Evolutionary conservation across 2,113 vertebrate species (phyloP), one percentile per base, ranked within the genome.

Genomic region (Callopanchax toddi): DNA sequence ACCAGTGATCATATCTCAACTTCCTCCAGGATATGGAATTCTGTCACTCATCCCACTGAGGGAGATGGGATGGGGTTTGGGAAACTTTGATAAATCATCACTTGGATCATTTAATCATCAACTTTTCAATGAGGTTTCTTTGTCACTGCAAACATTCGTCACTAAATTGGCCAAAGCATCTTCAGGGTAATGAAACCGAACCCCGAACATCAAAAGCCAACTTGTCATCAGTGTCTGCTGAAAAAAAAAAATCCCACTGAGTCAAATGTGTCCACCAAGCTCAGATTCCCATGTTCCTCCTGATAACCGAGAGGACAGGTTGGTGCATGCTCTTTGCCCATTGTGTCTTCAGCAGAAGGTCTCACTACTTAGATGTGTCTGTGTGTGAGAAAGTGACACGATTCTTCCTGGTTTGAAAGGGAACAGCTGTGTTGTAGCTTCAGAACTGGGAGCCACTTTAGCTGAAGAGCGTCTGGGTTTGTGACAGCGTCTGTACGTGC

Each of bases 401-500:
- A 9, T 55, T 55, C 49, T 22, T 37, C 15, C 29, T 8, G 29
- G 10, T 32, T 32, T 32, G 29, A 32, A 32, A 6, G 29, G 29
- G 6, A 32, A 32, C 29, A 32, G 29, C 29, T 32, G 29, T 32
- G 29, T 9, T 32, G 66, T 54, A 18, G 68, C 65, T 81, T 81
- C 67, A 64, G 45, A 76, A 42, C 53, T 70, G 59, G 76, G 62
- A 82, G 64, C 57, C 78, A 51, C 66, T 84, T 57, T 23, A 40
- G 37, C 13, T 4, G 25, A 67, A 46, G 70, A 57, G 26, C 54
- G 50, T 79, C 58, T 57, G 18, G 29, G 29, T 6, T 46, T 58
- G 39, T 80, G 70, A 82, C 70, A 18, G 44, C 54, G 54, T 50
- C 60, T 75, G 50, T 64, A 52, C 22, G 16, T 78, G 67, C 53